Percentiles rank a stretch among this genome's conserved stretches.
Conservation (phyloP, 37 sponge, comb jelly and placozoan genomes). For the Beroe ovata region DNA sequence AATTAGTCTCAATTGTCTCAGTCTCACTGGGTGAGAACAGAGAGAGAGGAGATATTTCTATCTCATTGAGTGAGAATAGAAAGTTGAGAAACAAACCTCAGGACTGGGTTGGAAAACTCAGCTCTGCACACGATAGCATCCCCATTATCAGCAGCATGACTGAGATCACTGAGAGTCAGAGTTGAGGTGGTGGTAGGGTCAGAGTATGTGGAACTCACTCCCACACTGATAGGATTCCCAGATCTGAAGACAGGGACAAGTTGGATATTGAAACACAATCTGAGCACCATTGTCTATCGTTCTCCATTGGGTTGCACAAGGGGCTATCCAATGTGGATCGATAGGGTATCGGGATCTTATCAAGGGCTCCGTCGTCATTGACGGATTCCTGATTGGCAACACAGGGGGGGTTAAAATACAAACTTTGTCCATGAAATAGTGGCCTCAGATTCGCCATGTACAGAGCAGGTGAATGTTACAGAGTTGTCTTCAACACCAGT, state of each 20-base stretch:
- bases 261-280: no score
- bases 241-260: no score
- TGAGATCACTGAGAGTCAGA: conserved; percentile 15
- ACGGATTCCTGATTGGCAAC: no score
- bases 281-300: neutral
- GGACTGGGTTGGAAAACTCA: conserved; percentile 20
- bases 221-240: neutral
- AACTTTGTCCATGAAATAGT: conserved; percentile 46
- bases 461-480: conserved; percentile 12
- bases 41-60: no score
- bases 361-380: no score
- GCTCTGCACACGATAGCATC: neutral
- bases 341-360: no score
- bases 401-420: no score
- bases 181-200: conserved; percentile 45
- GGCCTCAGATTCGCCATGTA: conserved; percentile 40
- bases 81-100: no score
- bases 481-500: conserved; percentile 16
- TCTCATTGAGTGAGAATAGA: no score
- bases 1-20: no score
- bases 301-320: neutral
- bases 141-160: neutral
- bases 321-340: no score
- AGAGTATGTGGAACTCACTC: neutral
- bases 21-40: no score